phyloP scores from a whole-genome alignment of 2,113 vertebrate species.

The Rhodinocichla rosea region DNA sequence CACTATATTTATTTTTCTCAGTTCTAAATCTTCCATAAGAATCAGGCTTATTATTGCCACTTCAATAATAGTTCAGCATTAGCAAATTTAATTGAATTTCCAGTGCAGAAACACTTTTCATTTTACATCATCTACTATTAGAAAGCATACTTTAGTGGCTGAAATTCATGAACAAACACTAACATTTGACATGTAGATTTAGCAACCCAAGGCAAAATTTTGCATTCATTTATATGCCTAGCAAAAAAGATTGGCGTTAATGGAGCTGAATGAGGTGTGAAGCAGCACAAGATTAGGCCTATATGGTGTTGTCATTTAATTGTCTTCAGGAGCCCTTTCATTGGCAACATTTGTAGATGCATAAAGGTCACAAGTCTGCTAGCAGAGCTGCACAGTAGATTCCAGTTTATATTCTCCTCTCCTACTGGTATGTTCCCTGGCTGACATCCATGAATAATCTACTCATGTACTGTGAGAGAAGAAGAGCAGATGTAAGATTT shows the following conservation, averaged over 20 bases:
- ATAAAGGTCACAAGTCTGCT: conserved; percentile 8
- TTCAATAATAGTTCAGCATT: not conserved
- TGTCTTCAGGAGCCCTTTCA: not conserved
- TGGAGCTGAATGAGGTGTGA: conserved; percentile 23
- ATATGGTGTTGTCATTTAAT: not conserved
- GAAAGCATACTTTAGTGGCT: not conserved
- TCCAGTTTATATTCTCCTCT: conserved; percentile 13
- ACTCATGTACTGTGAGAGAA: not conserved
- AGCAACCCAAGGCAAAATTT: not conserved
- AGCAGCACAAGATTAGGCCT: conserved; percentile 12
- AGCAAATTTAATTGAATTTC: not conserved
- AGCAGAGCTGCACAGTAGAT: conserved; percentile 18
- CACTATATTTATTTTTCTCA: not conserved
- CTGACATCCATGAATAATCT: conserved; percentile 17
- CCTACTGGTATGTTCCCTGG: not conserved
- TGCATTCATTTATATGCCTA: not conserved
- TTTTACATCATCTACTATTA: not conserved
- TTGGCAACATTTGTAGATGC: not conserved
- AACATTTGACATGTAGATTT: not conserved
- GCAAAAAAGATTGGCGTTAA: not conserved
- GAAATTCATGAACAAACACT: not conserved
- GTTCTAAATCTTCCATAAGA: not conserved
- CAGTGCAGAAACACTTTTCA: conserved; percentile 3
- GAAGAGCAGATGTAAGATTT: conserved; percentile 1
- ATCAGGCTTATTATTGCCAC: not conserved